Evolutionary conservation across 2,797 vertebrate genomes (phyloP).

Genomic region (Avahi laniger): DNA sequence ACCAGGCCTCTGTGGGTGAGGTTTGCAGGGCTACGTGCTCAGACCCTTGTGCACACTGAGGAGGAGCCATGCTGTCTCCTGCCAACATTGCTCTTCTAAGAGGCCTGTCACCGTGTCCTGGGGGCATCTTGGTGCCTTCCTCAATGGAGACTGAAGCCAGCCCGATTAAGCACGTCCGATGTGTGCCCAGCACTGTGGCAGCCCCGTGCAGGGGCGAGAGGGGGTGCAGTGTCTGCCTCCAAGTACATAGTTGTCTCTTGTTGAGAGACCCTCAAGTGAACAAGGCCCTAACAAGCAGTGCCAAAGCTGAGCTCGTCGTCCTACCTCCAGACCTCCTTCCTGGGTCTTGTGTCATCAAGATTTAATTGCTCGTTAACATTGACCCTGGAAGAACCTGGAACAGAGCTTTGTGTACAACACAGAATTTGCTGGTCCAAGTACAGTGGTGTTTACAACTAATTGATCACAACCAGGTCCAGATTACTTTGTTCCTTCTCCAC

Average conservation of each 20-base stretch:
- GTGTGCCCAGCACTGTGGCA: background rate
- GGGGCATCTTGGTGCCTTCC: background rate
- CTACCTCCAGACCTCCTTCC: background rate
- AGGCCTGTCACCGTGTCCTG: background rate
- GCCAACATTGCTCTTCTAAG: background rate
- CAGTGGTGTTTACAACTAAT: background rate
- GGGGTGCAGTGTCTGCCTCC: background rate
- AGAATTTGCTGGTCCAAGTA: no score
- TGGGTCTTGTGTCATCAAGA: background rate
- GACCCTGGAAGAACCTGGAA: background rate
- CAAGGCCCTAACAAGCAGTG: background rate
- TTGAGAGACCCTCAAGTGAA: background rate
- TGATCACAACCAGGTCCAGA: background rate
- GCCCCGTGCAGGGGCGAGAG: rapidly evolving
- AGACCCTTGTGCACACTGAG: background rate
- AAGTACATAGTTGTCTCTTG: background rate
- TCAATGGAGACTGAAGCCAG: rapidly evolving
- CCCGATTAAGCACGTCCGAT: background rate
- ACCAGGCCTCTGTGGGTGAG: background rate
- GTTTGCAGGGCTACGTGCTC: background rate
- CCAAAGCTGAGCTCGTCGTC: background rate
- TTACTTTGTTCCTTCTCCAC: background rate
- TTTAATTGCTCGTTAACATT: background rate
- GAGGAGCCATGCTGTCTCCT: background rate
- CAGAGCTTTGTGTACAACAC: background rate